phyloP scores from a whole-genome alignment of 2,113 vertebrate genomes.

The Oryzias celebensis region DNA sequence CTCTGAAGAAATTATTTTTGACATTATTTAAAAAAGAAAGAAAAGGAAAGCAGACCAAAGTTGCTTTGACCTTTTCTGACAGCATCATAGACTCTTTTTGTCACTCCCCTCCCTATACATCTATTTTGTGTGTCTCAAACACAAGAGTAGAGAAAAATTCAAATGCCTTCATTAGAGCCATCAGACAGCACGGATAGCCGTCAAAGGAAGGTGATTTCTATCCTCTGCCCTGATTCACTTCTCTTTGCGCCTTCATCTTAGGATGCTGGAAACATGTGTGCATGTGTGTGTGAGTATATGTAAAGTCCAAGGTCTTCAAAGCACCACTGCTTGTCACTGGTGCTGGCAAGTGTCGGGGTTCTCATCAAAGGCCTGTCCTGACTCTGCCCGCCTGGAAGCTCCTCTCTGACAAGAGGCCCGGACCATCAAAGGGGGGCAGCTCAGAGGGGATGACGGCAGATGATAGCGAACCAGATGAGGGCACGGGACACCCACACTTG shows the following conservation, averaged over 20 bases:
- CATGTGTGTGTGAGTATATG: conserved; percentile 28
- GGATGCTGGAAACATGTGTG: conserved; percentile 35
- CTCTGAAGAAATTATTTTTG: background rate
- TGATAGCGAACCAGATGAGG: conserved; percentile 42
- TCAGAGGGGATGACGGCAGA: conserved; percentile 42
- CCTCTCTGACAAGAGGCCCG: conserved; percentile 52
- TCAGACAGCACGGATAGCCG: conserved; percentile 34
- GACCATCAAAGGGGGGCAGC: conserved; percentile 67
- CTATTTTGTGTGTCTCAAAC: conserved; percentile 29
- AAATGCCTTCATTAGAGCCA: conserved; percentile 72
- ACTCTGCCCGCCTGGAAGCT: conserved; percentile 66
- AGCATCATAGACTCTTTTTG: conserved; percentile 19
- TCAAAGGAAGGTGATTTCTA: conserved; percentile 32
- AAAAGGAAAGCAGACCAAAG: conserved; percentile 36
- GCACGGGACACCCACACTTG: conserved; percentile 54
- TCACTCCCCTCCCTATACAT: conserved; percentile 14
- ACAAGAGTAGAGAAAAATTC: conserved; percentile 55
- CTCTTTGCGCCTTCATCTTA: conserved; percentile 28
- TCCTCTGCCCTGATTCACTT: conserved; percentile 11
- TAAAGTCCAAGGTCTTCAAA: conserved; percentile 63
- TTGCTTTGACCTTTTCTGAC: conserved; percentile 47
- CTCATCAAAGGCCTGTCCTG: conserved; percentile 74
- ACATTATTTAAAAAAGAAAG: conserved; percentile 33
- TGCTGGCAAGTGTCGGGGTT: conserved; percentile 55
- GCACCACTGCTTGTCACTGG: conserved; percentile 55